Base-by-base conservation (phyloP, 2,888 invertebrate genomes). In the Anoncus sp. region DNA sequence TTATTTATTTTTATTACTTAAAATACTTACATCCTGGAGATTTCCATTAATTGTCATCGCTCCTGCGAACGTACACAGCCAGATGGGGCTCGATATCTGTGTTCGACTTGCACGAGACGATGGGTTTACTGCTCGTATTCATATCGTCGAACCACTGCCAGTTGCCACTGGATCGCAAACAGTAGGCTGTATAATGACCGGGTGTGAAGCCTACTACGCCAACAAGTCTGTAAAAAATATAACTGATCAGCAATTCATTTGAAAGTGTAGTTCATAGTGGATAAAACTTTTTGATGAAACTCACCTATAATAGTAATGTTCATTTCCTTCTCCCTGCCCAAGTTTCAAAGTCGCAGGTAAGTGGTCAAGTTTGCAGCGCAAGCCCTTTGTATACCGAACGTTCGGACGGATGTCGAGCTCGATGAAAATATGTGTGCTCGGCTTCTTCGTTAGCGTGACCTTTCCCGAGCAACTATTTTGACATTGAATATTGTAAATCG, bases 101-200 rank as follows among this genome's bases (percentile, higher is more conserved):
- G 4, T n/a, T 45, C 22, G 57, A 57, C 57, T 18, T 35, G 57
- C 57, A 45, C 10, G 31, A 3, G 18, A 20, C n/a, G n/a, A 59
- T 59, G 1, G 14, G 6, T 24, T 7, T n/a, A n/a, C n/a, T n/a
- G n/a, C n/a, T n/a, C n/a, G n/a, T n/a, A 6, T n/a, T 14, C 35
- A 47, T 16, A 43, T 75, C 53, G 45, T 69, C 38, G 43, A 66
- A 62, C 27, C 51, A 57, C 60, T 75, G 20, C 53, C 75, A 75
- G 35, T 27, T 47, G 3, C 75, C 69, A 20, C 20, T 55, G 18
- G 16, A 59, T 43, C 75, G 40, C 35, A 69, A 69, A 62, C 69
- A 62, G 45, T 69, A 75, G 20, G 75, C 69, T 24, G 31, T 75
- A 40, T 66, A 75, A 60, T 75, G 75, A 43, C 69, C 69, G 22